These are phyloP conservation scores for Drosophila melanica DNA, from an alignment of 1,140 invertebrate species.

Conservation along the genomic window DNA sequence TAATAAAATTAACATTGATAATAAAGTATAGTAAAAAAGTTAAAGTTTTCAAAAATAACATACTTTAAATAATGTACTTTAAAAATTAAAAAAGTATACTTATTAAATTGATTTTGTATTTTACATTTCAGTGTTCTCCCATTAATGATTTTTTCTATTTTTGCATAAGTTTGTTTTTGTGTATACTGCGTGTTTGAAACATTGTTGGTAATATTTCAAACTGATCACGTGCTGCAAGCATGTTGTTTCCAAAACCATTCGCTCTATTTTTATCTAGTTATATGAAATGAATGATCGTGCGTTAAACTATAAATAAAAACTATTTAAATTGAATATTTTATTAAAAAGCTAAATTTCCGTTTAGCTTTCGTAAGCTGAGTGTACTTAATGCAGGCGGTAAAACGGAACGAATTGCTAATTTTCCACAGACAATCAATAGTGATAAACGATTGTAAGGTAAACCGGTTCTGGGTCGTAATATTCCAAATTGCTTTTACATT, in stretches of 20 bases:
- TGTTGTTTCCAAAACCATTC: constrained; percentile 56
- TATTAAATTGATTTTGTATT: too few relatives aligned
- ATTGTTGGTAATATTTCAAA: constrained; percentile 8
- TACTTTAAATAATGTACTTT: too few relatives aligned
- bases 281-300: constrained; percentile 22
- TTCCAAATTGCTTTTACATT: not conserved
- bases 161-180: not conserved
- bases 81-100: too few relatives aligned
- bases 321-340: not conserved
- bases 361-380: not conserved
- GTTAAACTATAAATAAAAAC: constrained; percentile 13
- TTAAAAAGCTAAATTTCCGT: not conserved
- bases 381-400: not conserved
- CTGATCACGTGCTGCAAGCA: constrained; percentile 45
- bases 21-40: too few relatives aligned
- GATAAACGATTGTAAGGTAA: not conserved
- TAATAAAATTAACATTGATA: too few relatives aligned
- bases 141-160: too few relatives aligned
- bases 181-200: not conserved
- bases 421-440: not conserved
- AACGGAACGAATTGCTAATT: not conserved
- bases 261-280: constrained; percentile 29
- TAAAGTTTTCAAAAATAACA: too few relatives aligned
- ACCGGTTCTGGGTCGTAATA: not conserved
- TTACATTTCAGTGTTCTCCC: not conserved